Conservation (phyloP, 1,140 invertebrate species). For the Drosophila santomea region DNA sequence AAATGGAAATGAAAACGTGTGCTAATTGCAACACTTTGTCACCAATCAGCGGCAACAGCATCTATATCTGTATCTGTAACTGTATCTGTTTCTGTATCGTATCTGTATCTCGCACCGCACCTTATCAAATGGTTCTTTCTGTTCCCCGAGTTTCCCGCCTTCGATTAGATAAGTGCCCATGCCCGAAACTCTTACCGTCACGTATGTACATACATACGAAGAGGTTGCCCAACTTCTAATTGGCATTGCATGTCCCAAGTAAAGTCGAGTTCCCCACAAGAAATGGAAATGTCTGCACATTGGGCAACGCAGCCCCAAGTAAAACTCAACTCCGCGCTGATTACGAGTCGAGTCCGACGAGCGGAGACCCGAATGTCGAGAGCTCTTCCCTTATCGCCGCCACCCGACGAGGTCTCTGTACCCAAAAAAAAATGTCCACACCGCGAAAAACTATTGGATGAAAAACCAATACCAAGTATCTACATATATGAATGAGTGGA, state of each 20-base stretch:
- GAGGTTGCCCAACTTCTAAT: constrained; percentile 73
- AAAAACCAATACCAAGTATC: neutral
- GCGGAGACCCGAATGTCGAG: constrained; percentile 13
- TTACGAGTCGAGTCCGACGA: constrained; percentile 22
- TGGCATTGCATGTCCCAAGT: constrained; percentile 69
- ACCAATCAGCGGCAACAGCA: constrained; percentile 54
- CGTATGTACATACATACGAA: neutral
- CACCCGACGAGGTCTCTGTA: constrained; percentile 8
- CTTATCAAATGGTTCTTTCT: constrained; percentile 25
- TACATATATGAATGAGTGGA: neutral
- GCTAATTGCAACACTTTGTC: constrained; percentile 71
- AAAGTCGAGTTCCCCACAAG: constrained; percentile 8
- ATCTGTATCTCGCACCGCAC: constrained; percentile 22
- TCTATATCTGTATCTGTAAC: constrained; percentile 19
- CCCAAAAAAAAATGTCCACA: constrained; percentile 24
- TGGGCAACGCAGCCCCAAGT: constrained; percentile 15
- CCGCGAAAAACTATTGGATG: neutral
- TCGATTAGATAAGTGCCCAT: constrained; percentile 64
- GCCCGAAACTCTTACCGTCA: constrained; percentile 43
- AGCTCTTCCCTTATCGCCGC: constrained; percentile 27
- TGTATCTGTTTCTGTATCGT: constrained; percentile 6
- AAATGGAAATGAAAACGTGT: constrained; percentile 50
- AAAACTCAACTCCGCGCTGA: constrained; percentile 27
- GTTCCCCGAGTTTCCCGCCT: constrained; percentile 10
- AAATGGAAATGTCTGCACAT: constrained; percentile 38